Evolutionary conservation across 1,140 invertebrate genomes (phyloP).

Genomic region (Anthonomus grandis): DNA sequence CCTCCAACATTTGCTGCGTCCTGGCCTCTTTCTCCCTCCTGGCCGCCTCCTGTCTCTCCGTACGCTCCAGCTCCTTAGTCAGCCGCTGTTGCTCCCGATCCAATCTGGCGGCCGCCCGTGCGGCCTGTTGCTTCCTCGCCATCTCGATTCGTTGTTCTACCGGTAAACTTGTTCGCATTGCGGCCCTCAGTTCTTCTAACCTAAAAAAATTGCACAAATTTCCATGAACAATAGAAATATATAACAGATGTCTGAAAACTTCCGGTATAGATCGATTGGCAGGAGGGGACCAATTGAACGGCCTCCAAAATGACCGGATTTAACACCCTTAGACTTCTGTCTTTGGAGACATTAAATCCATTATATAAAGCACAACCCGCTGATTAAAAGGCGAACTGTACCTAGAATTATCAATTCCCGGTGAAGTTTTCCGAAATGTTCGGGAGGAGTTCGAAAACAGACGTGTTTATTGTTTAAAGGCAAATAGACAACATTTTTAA

Average conservation of each 20-base stretch:
- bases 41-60: constrained; percentile 72
- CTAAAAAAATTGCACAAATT: constrained; percentile 26
- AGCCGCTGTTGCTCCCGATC: constrained; percentile 60
- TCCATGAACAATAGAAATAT: no score
- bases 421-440: no score
- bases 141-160: constrained; percentile 65
- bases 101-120: constrained; percentile 58
- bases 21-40: constrained; percentile 70
- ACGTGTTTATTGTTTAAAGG: no score
- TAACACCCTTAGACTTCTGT: no score
- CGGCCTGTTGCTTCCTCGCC: constrained; percentile 61
- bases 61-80: constrained; percentile 60
- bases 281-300: not conserved
- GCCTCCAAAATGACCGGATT: no score
- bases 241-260: no score
- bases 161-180: constrained; percentile 57
- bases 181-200: constrained; percentile 58
- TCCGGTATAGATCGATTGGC: not conserved
- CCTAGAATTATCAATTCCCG: no score
- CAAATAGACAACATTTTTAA: no score
- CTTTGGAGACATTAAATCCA: no score
- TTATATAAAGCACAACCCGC: no score
- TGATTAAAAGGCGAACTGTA: no score
- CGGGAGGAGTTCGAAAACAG: no score
- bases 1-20: constrained; percentile 70